Evolutionary conservation across 2,113 vertebrate species (phyloP).

Genomic region (Scomber japonicus): DNA sequence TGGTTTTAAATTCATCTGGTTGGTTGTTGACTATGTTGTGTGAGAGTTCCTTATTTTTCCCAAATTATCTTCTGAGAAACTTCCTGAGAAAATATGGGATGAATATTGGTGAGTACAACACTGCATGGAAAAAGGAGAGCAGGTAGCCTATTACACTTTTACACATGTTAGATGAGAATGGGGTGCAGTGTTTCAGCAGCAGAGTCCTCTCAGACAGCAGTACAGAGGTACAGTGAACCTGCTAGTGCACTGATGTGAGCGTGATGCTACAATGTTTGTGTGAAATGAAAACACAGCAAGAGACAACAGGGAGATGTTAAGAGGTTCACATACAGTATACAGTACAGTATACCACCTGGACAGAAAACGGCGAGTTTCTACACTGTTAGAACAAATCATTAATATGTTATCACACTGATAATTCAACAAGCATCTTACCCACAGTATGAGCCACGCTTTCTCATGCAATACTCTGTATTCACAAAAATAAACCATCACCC

Average conservation of each 20-base stretch:
- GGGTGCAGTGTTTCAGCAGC: not conserved
- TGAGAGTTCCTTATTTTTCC: too few relatives aligned
- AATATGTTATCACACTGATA: conserved; percentile 56
- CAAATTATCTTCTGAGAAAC: too few relatives aligned
- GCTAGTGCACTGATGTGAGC: not conserved
- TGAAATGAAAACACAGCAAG: conserved; percentile 1
- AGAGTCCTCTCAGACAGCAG: too few relatives aligned
- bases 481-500: conserved; percentile 48
- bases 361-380: conserved; percentile 20
- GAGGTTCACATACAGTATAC: not conserved
- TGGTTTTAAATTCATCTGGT: too few relatives aligned
- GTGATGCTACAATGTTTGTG: not conserved
- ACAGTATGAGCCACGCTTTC: conserved; percentile 34
- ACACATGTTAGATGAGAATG: too few relatives aligned
- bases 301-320: not conserved
- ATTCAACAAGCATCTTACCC: conserved; percentile 52
- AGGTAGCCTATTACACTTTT: too few relatives aligned
- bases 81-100: too few relatives aligned
- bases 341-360: conserved; percentile 10
- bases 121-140: too few relatives aligned
- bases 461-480: conserved; percentile 62
- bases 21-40: too few relatives aligned
- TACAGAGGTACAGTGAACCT: not conserved
- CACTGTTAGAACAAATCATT: conserved; percentile 57
- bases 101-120: too few relatives aligned